Conservation (phyloP, 2,888 invertebrate species). For the Anthophora plumipes region DNA sequence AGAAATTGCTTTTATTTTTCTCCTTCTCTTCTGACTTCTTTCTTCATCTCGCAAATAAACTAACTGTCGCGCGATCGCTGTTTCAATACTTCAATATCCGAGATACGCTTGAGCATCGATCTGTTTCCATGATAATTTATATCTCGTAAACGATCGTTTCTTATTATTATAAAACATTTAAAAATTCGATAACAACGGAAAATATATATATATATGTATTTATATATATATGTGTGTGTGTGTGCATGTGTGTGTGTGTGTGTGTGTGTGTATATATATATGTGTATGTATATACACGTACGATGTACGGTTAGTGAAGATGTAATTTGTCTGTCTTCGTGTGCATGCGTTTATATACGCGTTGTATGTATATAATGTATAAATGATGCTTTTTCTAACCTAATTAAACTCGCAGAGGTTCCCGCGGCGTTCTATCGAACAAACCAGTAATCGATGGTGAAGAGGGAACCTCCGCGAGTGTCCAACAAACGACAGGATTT, state of each 20-base stretch:
- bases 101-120: slow-evolving; percentile 54
- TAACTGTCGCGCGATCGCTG: slow-evolving; percentile 9
- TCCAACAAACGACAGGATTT: slow-evolving; percentile 19
- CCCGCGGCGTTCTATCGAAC: background rate
- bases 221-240: background rate
- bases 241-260: background rate
- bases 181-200: slow-evolving; percentile 49
- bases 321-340: background rate
- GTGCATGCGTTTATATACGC: background rate
- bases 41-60: slow-evolving; percentile 34
- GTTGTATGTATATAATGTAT: background rate
- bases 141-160: slow-evolving; percentile 17
- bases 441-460: background rate
- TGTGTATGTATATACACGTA: background rate
- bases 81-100: slow-evolving; percentile 9
- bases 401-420: slow-evolving; percentile 23
- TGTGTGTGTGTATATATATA: background rate
- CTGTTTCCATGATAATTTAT: background rate
- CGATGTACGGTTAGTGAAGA: no score
- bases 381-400: slow-evolving; percentile 24
- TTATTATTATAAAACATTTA: slow-evolving; percentile 45
- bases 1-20: background rate
- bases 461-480: background rate
- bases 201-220: slow-evolving; percentile 27
- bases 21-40: no score